Evolutionary conservation across 30 jellyfish, hydroid and myxozoan genomes (phyloP), one percentile per base, ranked within the genome.

Genomic region (Aurelia aurita complex sp. Pacific): DNA sequence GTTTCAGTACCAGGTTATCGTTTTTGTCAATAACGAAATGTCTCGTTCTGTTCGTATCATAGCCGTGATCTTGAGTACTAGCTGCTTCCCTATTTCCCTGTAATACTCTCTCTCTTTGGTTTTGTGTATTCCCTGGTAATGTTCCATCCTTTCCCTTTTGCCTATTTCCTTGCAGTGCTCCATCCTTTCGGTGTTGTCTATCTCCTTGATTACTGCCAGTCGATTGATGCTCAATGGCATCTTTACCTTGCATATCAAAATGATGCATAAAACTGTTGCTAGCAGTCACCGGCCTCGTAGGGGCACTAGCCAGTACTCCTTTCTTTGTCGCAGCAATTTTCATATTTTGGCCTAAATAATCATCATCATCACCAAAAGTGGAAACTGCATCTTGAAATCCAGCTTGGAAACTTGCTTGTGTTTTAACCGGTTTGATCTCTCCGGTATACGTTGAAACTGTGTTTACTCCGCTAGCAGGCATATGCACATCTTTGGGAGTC

Each of bases 1-100:
- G 93, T n/a, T 67, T 38, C 36, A 84, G 16, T 36, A 84, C 87
- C 67, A 84, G 69, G n/a, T 84, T 84, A 34, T 74, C 6, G 70
- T 64, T 61, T 32, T 68, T 73, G 77, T 84, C 93, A 14, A 84
- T 84, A 38, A 84, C 82, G 71, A 84, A 84, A 52, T 84, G 93
- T 16, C 93, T 79, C 12, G 93, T 62, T 29, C 93, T 53, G 72
- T 77, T 84, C 1, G 93, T 38, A 42, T 84, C 93, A 53, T 74
- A 73, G 36, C 53, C 29, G 5, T 63, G 46, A 34, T 70, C 78
- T 17, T 69, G 54, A 4, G 16, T 51, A 17, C 57, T 52, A 8
- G 67, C 17, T 18, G 9, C 61, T 14, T 32, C 62, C 14, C 51
- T 60, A 46, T 14, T 9, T 2, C 50, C 19, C 13, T 76, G 19